Percentiles rank a stretch among this genome's conserved stretches.
Conservation (phyloP, 2,113 vertebrate genomes). For the Oenanthe oenanthe region DNA sequence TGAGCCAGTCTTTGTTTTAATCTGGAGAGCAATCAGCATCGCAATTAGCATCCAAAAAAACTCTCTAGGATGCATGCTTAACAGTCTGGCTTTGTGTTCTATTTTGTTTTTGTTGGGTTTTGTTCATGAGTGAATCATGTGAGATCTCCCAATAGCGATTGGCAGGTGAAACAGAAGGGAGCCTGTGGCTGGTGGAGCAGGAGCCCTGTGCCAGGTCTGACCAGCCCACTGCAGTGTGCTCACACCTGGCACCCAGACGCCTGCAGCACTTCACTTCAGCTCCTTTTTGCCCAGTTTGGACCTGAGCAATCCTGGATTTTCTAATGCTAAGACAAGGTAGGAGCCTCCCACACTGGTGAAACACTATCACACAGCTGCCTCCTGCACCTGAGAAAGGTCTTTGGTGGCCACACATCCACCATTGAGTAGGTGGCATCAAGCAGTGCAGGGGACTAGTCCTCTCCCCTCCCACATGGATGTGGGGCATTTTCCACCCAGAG, state of each 20-base stretch:
- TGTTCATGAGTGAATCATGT: slow-evolving; percentile 35
- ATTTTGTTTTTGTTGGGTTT: slow-evolving; percentile 15
- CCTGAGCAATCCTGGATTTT: not conserved
- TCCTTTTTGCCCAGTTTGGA: not conserved
- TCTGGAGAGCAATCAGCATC: slow-evolving; percentile 35
- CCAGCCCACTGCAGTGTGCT: not conserved
- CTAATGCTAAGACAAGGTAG: not conserved
- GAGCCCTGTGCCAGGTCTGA: not conserved
- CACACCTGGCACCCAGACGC: not conserved
- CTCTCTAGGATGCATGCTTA: not conserved
- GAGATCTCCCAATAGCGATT: not conserved
- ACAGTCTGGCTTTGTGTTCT: slow-evolving; percentile 25
- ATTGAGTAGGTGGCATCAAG: not conserved
- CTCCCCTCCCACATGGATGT: not conserved
- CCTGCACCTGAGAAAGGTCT: not conserved
- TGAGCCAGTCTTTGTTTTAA: slow-evolving; percentile 38
- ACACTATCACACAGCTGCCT: not conserved
- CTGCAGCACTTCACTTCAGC: not conserved
- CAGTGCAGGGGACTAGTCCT: not conserved
- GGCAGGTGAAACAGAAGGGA: not conserved
- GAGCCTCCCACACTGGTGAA: not conserved
- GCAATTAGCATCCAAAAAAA: slow-evolving; percentile 23
- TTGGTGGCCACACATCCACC: not conserved
- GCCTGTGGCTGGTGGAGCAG: not conserved
- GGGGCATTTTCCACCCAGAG: not conserved